Evolutionary conservation across 2,888 invertebrate species (phyloP).

Genomic region (Apodemia mormo): DNA sequence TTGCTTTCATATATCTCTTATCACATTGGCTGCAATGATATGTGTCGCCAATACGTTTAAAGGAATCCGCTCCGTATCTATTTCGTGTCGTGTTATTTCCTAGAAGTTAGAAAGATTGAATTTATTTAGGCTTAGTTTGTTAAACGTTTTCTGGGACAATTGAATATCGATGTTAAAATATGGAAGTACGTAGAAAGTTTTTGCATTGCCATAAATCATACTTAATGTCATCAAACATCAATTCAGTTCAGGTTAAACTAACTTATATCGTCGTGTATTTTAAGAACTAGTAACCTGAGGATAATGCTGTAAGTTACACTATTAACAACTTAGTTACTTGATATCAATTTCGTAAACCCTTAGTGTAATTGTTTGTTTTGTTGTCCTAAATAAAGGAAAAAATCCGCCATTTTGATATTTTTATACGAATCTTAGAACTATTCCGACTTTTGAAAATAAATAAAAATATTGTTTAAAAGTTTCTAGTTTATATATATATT

Average conservation of each 20-base stretch:
- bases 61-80: slow-evolving; percentile 51
- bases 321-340: no score
- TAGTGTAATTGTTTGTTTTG: no score
- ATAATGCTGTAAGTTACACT: no score
- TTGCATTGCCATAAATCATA: background rate
- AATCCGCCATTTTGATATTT: background rate
- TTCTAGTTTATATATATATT: no score
- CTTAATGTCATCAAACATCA: background rate
- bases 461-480: no score
- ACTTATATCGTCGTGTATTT: no score
- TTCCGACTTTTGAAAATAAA: background rate
- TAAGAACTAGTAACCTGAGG: no score
- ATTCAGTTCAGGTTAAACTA: no score
- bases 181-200: background rate
- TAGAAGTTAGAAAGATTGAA: slow-evolving; percentile 53
- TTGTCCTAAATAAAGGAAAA: no score
- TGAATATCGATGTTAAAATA: background rate
- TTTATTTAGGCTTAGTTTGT: slow-evolving; percentile 15
- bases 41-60: slow-evolving; percentile 45
- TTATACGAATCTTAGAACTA: background rate
- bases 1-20: slow-evolving; percentile 50
- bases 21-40: slow-evolving; percentile 53
- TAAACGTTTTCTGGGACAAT: background rate
- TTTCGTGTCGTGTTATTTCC: slow-evolving; percentile 41
- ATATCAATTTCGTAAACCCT: no score